Evolutionary conservation across 2,888 invertebrate genomes (phyloP).

Genomic region (Calameuta pallipes): DNA sequence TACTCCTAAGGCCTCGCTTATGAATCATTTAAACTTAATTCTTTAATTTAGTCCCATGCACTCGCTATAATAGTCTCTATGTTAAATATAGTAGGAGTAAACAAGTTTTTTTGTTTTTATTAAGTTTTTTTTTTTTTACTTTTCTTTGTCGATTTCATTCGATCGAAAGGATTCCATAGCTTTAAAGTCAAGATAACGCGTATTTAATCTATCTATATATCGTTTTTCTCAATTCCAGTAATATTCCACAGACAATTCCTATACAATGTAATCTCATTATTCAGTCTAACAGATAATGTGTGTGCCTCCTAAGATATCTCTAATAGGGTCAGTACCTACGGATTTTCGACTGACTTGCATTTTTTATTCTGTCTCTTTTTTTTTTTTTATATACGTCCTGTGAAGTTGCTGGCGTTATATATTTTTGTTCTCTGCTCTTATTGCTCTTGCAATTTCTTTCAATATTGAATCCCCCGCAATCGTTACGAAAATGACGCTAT

Average conservation of each 20-base stretch:
- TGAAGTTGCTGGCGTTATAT: background rate
- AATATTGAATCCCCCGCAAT: conserved; percentile 31
- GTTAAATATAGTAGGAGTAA: conserved; percentile 39
- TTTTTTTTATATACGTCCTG: background rate
- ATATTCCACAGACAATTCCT: conserved; percentile 5
- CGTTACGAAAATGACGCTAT: conserved; percentile 37
- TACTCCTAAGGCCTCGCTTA: conserved; percentile 66
- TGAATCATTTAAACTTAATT: conserved; percentile 50
- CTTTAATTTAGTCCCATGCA: conserved; percentile 57
- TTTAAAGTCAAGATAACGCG: conserved; percentile 3
- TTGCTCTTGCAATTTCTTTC: conserved; percentile 17
- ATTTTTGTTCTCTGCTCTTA: background rate
- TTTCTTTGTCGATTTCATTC: conserved; percentile 31
- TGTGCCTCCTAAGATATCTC: background rate
- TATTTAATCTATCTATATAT: background rate
- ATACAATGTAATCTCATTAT: background rate
- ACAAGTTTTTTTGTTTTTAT: conserved; percentile 23
- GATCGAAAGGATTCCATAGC: conserved; percentile 36
- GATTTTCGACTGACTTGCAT: background rate
- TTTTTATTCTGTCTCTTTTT: background rate
- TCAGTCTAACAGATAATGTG: conserved; percentile 1
- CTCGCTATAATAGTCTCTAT: conserved; percentile 54
- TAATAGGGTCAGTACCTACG: background rate
- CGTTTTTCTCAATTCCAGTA: conserved; percentile 7
- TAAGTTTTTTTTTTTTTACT: background rate